A percentile compares a stretch with the other conserved stretches of the same genome.
These are phyloP conservation scores for Buphagus erythrorhynchus DNA, from an alignment of 2,797 vertebrate genomes.

Conservation along the genomic window DNA sequence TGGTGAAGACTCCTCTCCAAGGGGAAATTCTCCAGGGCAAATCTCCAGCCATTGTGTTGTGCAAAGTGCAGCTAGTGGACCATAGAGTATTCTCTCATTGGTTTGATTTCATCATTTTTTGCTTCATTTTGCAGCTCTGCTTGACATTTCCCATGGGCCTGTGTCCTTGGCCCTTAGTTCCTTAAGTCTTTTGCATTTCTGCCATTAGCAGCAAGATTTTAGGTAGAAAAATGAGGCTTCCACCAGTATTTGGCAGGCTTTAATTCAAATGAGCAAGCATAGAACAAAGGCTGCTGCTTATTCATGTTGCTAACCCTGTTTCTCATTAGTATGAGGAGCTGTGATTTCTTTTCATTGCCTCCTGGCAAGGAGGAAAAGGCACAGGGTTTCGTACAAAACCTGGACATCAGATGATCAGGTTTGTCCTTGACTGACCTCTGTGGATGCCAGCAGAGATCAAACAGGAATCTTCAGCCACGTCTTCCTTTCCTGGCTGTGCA, in stretches of 20 bases:
- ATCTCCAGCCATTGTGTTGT: neutral
- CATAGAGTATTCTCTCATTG: neutral
- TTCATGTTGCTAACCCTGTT: conserved; percentile 50
- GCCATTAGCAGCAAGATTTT: conserved; percentile 10
- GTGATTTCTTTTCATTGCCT: conserved; percentile 49
- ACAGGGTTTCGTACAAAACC: neutral
- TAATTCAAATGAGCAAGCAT: conserved; percentile 18
- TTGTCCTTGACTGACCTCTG: conserved; percentile 31
- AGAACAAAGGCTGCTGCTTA: conserved; percentile 56
- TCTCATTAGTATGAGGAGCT: conserved; percentile 53
- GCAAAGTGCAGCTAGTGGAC: conserved; percentile 33
- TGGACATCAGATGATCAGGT: conserved; percentile 15
- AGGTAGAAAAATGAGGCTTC: conserved; percentile 47
- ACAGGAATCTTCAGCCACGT: neutral
- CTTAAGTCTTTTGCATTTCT: conserved; percentile 7
- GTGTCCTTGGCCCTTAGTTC: conserved; percentile 23
- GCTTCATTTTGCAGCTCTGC: conserved; percentile 42
- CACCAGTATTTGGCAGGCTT: conserved; percentile 23
- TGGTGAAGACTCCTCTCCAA: conserved; percentile 14
- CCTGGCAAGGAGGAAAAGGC: conserved; percentile 38
- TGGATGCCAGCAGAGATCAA: neutral
- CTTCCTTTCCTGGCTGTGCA: neutral
- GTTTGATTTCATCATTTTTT: conserved; percentile 42
- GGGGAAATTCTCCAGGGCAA: conserved; percentile 33
- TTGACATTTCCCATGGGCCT: conserved; percentile 17